Conservation (phyloP, 2,888 invertebrate species). For the Cecidostiba fungosa region DNA sequence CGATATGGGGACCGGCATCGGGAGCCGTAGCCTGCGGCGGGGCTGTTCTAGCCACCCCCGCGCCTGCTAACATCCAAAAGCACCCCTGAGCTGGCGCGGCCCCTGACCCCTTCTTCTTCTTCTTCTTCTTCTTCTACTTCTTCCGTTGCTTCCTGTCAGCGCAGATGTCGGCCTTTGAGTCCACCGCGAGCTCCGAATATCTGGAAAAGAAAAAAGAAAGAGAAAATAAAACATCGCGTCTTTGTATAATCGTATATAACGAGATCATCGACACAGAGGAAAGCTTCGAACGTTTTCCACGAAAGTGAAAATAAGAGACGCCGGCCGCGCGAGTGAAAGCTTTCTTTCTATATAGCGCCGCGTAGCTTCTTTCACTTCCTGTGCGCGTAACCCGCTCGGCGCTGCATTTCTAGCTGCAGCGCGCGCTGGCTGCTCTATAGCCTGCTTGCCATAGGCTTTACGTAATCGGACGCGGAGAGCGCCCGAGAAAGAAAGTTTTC, state of each 20-base stretch:
- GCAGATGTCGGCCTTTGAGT: neutral
- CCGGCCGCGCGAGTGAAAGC: conserved; percentile 74
- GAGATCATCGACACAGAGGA: neutral
- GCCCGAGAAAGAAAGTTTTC: conserved; percentile 79
- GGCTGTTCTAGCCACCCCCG: conserved; percentile 80
- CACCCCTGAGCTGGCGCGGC: conserved; percentile 69
- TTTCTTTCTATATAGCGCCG: conserved; percentile 76
- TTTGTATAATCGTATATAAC: neutral
- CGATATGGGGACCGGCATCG: conserved; percentile 80
- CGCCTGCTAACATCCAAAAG: conserved; percentile 79
- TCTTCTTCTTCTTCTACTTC: conserved; percentile 11
- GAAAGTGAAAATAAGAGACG: conserved; percentile 78
- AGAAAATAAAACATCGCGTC: neutral
- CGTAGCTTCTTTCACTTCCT: conserved; percentile 79
- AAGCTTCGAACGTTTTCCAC: conserved; percentile 72
- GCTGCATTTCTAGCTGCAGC: conserved; percentile 7
- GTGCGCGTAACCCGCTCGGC: conserved; percentile 77
- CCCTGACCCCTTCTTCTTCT: conserved; percentile 62
- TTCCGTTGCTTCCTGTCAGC: neutral
- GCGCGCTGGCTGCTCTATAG: conserved; percentile 66
- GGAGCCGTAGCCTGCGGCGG: conserved; percentile 79
- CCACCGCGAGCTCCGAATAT: neutral
- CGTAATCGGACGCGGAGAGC: conserved; percentile 77
- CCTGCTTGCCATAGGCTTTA: conserved; percentile 74
- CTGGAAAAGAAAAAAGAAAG: neutral